phyloP scores from a whole-genome alignment of 2,113 vertebrate species.

The Balaeniceps rex region DNA sequence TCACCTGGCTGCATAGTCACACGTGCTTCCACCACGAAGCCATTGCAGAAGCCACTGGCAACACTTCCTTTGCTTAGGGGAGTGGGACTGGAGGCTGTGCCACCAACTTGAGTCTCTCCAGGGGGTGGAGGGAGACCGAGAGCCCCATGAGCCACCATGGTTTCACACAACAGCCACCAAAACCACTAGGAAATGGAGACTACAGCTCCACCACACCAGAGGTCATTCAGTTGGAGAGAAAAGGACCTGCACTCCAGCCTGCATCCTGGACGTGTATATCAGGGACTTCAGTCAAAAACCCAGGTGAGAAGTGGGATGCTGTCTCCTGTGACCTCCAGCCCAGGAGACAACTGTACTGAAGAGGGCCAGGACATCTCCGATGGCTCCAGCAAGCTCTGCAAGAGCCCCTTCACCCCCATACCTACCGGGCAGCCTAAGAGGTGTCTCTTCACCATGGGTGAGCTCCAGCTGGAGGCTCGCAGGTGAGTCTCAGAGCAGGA shows the following conservation, averaged over 20 bases:
- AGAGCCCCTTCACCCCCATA: background rate
- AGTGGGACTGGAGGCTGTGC: background rate
- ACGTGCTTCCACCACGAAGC: background rate
- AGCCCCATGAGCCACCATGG: background rate
- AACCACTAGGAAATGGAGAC: background rate
- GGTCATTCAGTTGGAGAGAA: background rate
- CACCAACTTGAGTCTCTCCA: background rate
- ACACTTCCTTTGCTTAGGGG: background rate
- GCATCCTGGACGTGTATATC: background rate
- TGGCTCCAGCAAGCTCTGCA: background rate
- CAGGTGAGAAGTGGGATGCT: background rate
- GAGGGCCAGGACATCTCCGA: too few relatives aligned
- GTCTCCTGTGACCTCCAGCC: background rate
- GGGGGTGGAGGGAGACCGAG: rapidly evolving
- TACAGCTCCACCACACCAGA: background rate
- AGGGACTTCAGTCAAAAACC: background rate
- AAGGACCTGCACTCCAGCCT: background rate
- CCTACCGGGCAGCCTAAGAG: background rate
- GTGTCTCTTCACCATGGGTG: background rate
- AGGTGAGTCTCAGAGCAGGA: background rate
- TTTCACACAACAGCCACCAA: background rate
- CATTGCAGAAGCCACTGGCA: background rate
- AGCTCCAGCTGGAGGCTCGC: background rate
- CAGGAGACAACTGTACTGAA: background rate
- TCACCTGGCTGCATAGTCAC: background rate